Conservation (phyloP, 1,140 invertebrate genomes). For the Planococcus citri region DNA sequence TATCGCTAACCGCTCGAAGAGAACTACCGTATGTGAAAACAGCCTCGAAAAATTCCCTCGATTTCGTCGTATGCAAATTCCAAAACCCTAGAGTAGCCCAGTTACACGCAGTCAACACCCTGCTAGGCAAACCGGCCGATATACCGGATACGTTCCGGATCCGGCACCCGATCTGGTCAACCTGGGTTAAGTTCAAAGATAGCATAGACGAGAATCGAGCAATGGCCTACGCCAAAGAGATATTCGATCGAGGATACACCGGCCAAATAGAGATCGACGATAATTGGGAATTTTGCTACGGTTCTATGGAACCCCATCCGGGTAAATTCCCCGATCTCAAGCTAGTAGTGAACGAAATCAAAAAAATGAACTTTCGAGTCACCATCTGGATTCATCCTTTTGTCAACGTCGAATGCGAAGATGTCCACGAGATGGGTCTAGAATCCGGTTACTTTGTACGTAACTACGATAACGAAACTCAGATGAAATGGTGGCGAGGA, state of each 20-base stretch:
- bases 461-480: conserved; percentile 40
- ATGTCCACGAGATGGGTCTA: conserved; percentile 36
- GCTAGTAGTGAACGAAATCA: conserved; percentile 7
- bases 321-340: conserved; percentile 10
- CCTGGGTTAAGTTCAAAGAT: conserved; percentile 67
- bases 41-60: background rate
- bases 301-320: conserved; percentile 46
- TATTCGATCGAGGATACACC: conserved; percentile 54
- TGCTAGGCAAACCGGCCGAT: conserved; percentile 10
- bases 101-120: background rate
- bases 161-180: conserved; percentile 65
- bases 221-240: conserved; percentile 55
- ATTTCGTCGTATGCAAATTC: conserved; percentile 17
- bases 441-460: conserved; percentile 43
- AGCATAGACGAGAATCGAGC: conserved; percentile 54
- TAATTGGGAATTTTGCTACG: conserved; percentile 79
- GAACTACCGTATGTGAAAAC: background rate
- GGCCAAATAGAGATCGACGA: conserved; percentile 86
- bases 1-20: background rate
- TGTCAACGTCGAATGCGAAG: conserved; percentile 59
- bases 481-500: conserved; percentile 72
- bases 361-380: conserved; percentile 31
- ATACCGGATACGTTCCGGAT: conserved; percentile 54
- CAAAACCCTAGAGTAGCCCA: conserved; percentile 4
- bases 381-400: conserved; percentile 85